Conservation (phyloP, 2,888 invertebrate species). For the Furcula furcula region DNA sequence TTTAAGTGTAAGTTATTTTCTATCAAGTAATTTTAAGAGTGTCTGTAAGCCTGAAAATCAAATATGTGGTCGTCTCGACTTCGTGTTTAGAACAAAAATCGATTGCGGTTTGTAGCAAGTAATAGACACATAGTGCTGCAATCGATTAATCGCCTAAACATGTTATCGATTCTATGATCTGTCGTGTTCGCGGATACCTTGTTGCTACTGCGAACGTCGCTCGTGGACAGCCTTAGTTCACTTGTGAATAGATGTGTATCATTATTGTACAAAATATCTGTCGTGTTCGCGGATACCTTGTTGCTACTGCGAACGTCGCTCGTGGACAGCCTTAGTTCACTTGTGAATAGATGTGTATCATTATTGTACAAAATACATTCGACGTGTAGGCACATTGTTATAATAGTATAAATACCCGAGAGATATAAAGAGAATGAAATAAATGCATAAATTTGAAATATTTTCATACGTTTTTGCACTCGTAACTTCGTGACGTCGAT, state of each 20-base stretch:
- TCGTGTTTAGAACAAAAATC: no score
- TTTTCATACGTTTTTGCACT: constrained; percentile 82
- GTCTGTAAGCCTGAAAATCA: constrained; percentile 31
- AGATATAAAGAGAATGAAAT: constrained; percentile 64
- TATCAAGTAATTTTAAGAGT: constrained; percentile 50
- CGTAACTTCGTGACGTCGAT: constrained; percentile 60
- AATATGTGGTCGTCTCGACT: no score
- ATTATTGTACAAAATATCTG: constrained; percentile 73
- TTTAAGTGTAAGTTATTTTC: constrained; percentile 64
- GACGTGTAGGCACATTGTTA: constrained; percentile 76
- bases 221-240: constrained; percentile 46
- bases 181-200: constrained; percentile 29
- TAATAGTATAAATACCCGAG: constrained; percentile 69
- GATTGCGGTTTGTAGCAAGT: constrained; percentile 21
- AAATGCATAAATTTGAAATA: constrained; percentile 74
- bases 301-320: constrained; percentile 26
- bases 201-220: constrained; percentile 26
- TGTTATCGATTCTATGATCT: constrained; percentile 20
- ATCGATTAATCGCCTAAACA: constrained; percentile 17
- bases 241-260: constrained; percentile 64
- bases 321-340: constrained; percentile 46
- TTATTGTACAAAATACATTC: constrained; percentile 76
- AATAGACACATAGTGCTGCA: constrained; percentile 17
- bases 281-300: constrained; percentile 29
- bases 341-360: constrained; percentile 65